A percentile compares a stretch with the other conserved stretches of the same genome.
Conservation (phyloP, 1,140 invertebrate genomes). For the Lepeophtheirus salmonis region DNA sequence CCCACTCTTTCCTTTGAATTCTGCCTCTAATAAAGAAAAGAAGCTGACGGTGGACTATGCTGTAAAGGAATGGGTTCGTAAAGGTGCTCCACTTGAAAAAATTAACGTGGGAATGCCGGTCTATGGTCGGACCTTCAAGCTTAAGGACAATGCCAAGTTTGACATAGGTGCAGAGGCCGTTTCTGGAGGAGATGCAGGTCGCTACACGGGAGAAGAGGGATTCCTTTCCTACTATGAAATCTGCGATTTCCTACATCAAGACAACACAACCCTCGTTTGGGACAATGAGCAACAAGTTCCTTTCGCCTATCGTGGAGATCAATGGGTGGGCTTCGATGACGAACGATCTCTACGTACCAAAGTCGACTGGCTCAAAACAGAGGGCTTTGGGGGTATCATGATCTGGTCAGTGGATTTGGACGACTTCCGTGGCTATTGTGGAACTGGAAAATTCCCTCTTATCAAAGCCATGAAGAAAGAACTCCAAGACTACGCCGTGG, state of each 20-base stretch:
- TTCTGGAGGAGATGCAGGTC: conserved; percentile 54
- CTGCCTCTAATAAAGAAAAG: conserved; percentile 68
- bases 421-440: conserved; percentile 69
- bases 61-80: conserved; percentile 74
- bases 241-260: conserved; percentile 70
- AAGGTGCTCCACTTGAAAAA: conserved; percentile 85
- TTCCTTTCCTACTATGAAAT: conserved; percentile 88
- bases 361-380: conserved; percentile 80
- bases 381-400: conserved; percentile 88
- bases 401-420: conserved; percentile 93
- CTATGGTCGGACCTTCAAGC: conserved; percentile 78
- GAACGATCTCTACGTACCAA: conserved; percentile 77
- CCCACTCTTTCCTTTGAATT: conserved; percentile 66
- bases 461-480: conserved; percentile 69
- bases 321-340: conserved; percentile 92
- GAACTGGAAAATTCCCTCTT: conserved; percentile 72
- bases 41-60: conserved; percentile 77
- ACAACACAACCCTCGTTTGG: conserved; percentile 84
- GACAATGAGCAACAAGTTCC: conserved; percentile 88
- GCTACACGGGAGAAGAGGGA: conserved; percentile 66
- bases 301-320: conserved; percentile 70
- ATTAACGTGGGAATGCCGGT: conserved; percentile 75
- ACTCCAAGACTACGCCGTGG: conserved; percentile 57
- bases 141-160: conserved; percentile 67
- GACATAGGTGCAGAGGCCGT: conserved; percentile 78